These are phyloP conservation scores for Papilio aristodemus DNA, from an alignment of 1,140 invertebrate species.

Conservation along the genomic window DNA sequence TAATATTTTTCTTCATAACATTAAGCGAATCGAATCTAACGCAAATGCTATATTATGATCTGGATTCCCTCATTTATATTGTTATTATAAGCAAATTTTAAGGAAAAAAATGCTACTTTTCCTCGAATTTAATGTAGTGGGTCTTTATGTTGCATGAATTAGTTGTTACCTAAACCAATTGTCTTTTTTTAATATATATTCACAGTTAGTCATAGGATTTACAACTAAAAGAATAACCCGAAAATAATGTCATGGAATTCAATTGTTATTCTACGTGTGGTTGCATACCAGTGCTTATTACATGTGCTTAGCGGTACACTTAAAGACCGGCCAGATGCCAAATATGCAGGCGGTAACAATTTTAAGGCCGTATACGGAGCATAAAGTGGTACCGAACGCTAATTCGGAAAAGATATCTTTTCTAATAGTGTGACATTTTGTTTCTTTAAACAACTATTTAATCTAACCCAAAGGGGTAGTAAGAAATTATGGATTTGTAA, in stretches of 20 bases:
- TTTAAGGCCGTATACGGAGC: constrained; percentile 61
- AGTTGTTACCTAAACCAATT: background rate
- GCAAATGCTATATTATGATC: no score
- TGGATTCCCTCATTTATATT: no score
- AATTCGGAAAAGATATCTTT: constrained; percentile 52
- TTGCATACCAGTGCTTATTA: constrained; percentile 51
- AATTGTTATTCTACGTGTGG: constrained; percentile 58
- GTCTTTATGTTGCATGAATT: no score
- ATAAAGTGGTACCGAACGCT: constrained; percentile 56
- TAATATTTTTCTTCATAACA: no score
- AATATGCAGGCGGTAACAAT: constrained; percentile 68
- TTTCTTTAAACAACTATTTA: background rate
- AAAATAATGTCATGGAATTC: constrained; percentile 29
- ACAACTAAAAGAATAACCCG: background rate
- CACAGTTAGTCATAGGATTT: constrained; percentile 35
- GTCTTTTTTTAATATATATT: background rate
- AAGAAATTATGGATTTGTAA: no score
- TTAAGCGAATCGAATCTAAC: no score
- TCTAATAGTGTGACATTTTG: constrained; percentile 15
- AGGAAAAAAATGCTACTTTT: no score
- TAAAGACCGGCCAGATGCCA: constrained; percentile 66
- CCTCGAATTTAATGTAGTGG: no score
- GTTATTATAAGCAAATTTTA: no score
- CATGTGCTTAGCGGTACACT: constrained; percentile 68
- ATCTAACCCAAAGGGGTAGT: no score